Conservation (phyloP, 1,140 invertebrate genomes). For the Zelostemma sp. region DNA sequence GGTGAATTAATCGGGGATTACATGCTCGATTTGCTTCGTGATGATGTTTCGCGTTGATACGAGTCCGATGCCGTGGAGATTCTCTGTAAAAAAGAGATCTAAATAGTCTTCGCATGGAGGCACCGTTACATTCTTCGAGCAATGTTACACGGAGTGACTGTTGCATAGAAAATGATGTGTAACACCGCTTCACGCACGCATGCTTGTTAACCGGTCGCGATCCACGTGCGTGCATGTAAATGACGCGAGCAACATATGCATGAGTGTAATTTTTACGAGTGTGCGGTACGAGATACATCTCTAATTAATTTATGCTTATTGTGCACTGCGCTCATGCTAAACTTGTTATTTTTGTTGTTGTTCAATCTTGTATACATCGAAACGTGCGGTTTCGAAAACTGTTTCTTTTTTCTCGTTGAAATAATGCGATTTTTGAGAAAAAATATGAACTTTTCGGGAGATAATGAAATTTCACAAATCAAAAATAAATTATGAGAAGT, state of each 20-base stretch:
- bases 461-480: too few species aligned
- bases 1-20: too few species aligned
- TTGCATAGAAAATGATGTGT: conserved; percentile 29
- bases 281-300: conserved; percentile 12
- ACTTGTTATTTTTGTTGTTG: too few species aligned
- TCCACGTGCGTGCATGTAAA: conserved; percentile 44
- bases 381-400: too few species aligned
- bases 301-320: conserved; percentile 31
- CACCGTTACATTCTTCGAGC: conserved; percentile 45
- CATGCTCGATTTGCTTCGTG: too few species aligned
- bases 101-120: conserved; percentile 10
- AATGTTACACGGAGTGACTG: conserved; percentile 33
- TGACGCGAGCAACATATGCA: conserved; percentile 15
- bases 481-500: too few species aligned
- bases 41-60: background rate
- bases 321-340: too few species aligned
- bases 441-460: too few species aligned
- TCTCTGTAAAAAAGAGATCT: conserved; percentile 27
- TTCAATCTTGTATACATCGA: too few species aligned
- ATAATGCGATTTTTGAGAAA: too few species aligned
- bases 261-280: conserved; percentile 14
- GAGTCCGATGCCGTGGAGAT: conserved; percentile 16
- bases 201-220: conserved; percentile 47
- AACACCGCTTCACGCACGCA: conserved; percentile 44
- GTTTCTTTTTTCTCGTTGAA: too few species aligned